phyloP scores from a whole-genome alignment of 2,797 vertebrate species.

The Picus viridis region DNA sequence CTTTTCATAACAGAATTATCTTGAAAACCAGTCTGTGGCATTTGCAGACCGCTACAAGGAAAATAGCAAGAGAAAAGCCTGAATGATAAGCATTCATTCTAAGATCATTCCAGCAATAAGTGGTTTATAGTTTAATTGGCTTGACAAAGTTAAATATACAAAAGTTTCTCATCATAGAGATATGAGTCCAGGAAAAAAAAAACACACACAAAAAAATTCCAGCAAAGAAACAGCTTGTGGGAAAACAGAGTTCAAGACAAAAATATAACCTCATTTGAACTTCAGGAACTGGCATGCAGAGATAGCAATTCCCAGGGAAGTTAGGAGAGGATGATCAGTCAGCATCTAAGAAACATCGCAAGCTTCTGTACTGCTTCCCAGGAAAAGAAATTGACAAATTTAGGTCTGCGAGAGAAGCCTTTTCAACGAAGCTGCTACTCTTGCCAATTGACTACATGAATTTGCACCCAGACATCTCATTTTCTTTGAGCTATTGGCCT shows the following conservation, averaged over 20 bases:
- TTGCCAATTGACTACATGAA: background rate
- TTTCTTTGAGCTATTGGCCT: constrained; percentile 6
- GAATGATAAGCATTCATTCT: background rate
- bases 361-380: constrained; percentile 47
- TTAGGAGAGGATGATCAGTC: constrained; percentile 6
- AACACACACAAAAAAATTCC: background rate
- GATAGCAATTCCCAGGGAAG: constrained; percentile 48
- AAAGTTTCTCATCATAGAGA: constrained; percentile 21
- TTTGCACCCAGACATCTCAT: background rate
- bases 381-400: constrained; percentile 21
- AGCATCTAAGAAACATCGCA: constrained; percentile 34
- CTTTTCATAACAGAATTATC: constrained; percentile 23
- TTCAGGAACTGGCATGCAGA: constrained; percentile 35
- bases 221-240: constrained; percentile 12
- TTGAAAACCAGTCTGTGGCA: constrained; percentile 4
- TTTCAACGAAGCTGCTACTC: constrained; percentile 6
- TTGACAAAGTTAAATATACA: constrained; percentile 24
- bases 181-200: constrained; percentile 33
- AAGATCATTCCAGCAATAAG: constrained; percentile 31
- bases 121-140: constrained; percentile 4
- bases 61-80: constrained; percentile 6
- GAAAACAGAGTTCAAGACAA: constrained; percentile 47
- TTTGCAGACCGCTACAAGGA: constrained; percentile 12
- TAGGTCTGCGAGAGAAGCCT: background rate
- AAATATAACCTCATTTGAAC: constrained; percentile 62